Evolutionary conservation across 2,888 invertebrate species (phyloP), one percentile per base, ranked within the genome.

Genomic region (Lochmaea crataegi): DNA sequence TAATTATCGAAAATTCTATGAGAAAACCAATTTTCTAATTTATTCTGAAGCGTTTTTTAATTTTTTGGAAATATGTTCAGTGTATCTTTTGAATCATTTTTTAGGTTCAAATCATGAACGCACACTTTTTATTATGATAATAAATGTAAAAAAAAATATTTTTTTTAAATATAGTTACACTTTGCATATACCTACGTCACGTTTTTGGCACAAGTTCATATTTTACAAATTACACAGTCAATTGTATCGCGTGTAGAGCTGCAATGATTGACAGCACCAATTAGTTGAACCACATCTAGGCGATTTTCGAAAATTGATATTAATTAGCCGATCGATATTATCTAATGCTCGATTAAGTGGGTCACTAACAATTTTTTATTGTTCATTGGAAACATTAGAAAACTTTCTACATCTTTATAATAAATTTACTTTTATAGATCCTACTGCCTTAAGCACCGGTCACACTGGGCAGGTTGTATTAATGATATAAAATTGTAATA

Each of bases 201-300:
- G 32, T 58, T 26, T 45, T 58, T 58, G 58, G 58, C 58, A 58
- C 32, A 57, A 11, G 3, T 14, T 32, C 58, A n/a, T 1, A 26
- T 26, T 58, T 10, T 6, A 58, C 32, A 32, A 58, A 58, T 14
- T 58, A 32, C 16, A 58, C 7, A 7, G 22, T 26, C 18, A 18
- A 57, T 57, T 57, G 57, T 57, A 26, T 57, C 57, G 26, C 57
- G 26, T 57, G 57, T 14, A 57, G 3, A 57, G 12, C 18, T 57
- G 14, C 7, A 22, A 18, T 57, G 57, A 57, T 57, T 57, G 57
- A 57, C 57, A 57, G 18, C 56, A 9, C 22, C n/a, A 57, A 26
- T 57, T 22, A 57, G 57, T 11, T 2, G 18, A 26, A 57, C 12
- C n/a, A 51, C 16, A 16, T n/a, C 6, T n/a, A 16, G 51, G 14